Evolutionary conservation across 2,113 vertebrate species (phyloP), one percentile per base, ranked within the genome.

Genomic region (Atrichornis clamosus): DNA sequence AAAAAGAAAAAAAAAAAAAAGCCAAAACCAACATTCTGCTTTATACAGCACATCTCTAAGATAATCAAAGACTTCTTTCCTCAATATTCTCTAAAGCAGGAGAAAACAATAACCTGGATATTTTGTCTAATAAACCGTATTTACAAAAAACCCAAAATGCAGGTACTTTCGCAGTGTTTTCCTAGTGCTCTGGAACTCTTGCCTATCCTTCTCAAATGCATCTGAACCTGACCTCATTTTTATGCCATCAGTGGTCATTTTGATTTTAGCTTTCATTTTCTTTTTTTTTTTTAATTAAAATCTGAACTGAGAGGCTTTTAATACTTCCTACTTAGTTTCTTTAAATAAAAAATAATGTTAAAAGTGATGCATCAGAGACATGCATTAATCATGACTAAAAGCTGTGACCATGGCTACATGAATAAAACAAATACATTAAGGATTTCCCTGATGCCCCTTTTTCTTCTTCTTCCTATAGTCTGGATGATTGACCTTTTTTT

Each of bases 321-420:
- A 68, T 92, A 84, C 44, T 89, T 87, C 24, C 44, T 78, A 63
- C 47, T 82, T 68, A 72, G 44, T 91, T 82, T 87, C 52, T 79
- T 91, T 86, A 95, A 95, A 95, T 87, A 95, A 97, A 88, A 95
- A 56, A 35, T 73, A 73, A 89, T 69, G 65, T 67, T 90, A 79
- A 60, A 94, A 89, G 56, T 84, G 56, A 91, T 94, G 69, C 73
- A 95, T 72, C 84, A 56, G 47, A 78, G 52, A 14, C 69, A 97
- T 95, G 60, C 84, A 94, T 92, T 95, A 96, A 84, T 91, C 84
- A 95, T 96, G 84, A 89, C 81, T 95, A 72, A 91, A 93, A 95
- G 73, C 58, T 93, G 69, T 79, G 74, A 65, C 74, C 30, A 60
- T 49, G 22, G 26, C 68, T 87, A 72, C 81, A 82, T 91, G 53